Conservation (phyloP, 2,113 vertebrate species). For the Abramis brama region DNA sequence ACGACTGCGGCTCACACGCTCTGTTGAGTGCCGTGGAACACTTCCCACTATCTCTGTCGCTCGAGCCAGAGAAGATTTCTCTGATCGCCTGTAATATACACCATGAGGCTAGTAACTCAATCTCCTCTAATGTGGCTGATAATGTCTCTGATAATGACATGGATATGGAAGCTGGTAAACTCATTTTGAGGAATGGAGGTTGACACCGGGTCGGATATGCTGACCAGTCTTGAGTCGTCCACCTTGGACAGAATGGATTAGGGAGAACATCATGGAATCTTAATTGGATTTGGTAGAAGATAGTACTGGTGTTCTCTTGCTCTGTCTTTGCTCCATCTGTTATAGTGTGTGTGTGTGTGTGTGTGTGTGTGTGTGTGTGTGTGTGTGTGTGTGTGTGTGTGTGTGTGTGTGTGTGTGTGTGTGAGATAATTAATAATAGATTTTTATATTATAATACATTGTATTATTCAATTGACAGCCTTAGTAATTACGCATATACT, state of each 20-base stretch:
- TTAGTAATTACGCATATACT: too few species aligned
- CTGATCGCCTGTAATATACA: conserved; percentile 8
- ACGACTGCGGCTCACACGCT: background rate
- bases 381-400: conserved; percentile 31
- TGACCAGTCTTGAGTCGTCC: conserved; percentile 61
- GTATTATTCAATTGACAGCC: too few species aligned
- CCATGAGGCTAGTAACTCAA: conserved; percentile 6
- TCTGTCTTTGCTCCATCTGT: conserved; percentile 55
- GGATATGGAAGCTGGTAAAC: conserved; percentile 37
- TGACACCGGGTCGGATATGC: conserved; percentile 45
- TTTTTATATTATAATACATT: too few species aligned
- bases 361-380: background rate
- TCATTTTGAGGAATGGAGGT: conserved; percentile 41
- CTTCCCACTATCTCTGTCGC: conserved; percentile 21
- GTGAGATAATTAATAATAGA: background rate
- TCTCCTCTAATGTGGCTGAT: background rate
- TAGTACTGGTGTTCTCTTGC: conserved; percentile 19
- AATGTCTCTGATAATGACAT: conserved; percentile 34
- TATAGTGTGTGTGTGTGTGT: conserved; percentile 5
- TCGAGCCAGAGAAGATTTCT: background rate
- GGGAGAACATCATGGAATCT: conserved; percentile 58
- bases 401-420: background rate
- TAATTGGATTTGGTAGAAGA: conserved; percentile 61
- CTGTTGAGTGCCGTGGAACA: conserved; percentile 11
- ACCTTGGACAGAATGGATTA: conserved; percentile 63